Base-by-base conservation (phyloP, 2,888 invertebrate species). In the Drosophila antonietae region DNA sequence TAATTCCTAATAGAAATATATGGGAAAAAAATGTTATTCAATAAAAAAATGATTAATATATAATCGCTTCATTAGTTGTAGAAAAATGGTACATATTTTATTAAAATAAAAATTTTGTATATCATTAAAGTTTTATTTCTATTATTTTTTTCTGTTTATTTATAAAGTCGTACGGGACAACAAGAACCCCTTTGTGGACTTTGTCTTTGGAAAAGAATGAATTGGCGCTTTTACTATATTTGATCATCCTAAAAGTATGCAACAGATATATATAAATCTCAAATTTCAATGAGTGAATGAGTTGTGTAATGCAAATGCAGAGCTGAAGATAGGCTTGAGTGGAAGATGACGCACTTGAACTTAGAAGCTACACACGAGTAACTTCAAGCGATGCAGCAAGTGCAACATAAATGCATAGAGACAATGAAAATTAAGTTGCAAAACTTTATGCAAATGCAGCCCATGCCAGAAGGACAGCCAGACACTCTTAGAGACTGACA, bases 341-440 rank as follows among this genome's bases (percentile, higher is more conserved):
- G 58, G 64, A 66, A 75, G 71, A 35, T 44, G 76, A 57, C 62
- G 78, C 79, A 64, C 80, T 80, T 78, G 76, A 76, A 80, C 78
- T 78, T 78, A 65, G 62, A 66, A 73, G 80, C 73, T 58, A 67
- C 70, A 71, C 67, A 78, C 79, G 87, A 74, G 87, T 72, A 68
- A 67, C 46, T 71, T 35, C 60, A 64, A 46, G 58, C 56, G 41
- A 65, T 69, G 49, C 73, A 60, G 71, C 80, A 76, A 80, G 71
- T 79, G 86, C 88, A 85, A 79, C 88, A 88, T 79, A 86, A 88
- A 85, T 89, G 89, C 89, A 87, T 87, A 84, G 70, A 76, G 68
- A 87, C 86, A 87, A 87, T 87, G 85, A 76, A 84, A 89, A 87
- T 89, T 87, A 80, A 87, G 81, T 75, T 78, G 78, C 68, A 69